phyloP scores from a whole-genome alignment of 2,888 invertebrate genomes.

The Apotomis capreana region DNA sequence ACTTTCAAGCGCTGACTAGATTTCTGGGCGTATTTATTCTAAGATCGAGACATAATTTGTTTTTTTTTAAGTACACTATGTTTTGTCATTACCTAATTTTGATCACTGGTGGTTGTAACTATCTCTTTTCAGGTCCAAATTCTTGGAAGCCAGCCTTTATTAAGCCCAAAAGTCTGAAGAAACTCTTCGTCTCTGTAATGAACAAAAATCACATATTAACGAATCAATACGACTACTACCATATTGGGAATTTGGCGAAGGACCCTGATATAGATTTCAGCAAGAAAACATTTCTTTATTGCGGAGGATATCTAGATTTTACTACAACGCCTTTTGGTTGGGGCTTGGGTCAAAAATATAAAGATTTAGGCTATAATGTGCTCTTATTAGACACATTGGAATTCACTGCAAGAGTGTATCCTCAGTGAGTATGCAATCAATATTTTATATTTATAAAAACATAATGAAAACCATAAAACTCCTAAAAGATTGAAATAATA shows the following conservation, averaged over 20 bases:
- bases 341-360: constrained; percentile 53
- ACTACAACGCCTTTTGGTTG: constrained; percentile 53
- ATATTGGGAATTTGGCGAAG: constrained; percentile 56
- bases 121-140: constrained; percentile 42
- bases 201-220: constrained; percentile 12
- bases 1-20: too few relatives aligned
- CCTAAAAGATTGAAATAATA: too few relatives aligned
- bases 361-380: constrained; percentile 61
- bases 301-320: constrained; percentile 66
- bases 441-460: background rate
- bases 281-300: constrained; percentile 62
- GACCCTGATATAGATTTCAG: constrained; percentile 55
- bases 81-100: too few relatives aligned
- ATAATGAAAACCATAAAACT: background rate
- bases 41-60: too few relatives aligned
- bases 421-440: constrained; percentile 59
- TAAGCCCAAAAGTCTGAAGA: constrained; percentile 23
- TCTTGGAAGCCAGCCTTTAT: constrained; percentile 41
- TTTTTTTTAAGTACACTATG: too few relatives aligned
- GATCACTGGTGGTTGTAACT: too few relatives aligned
- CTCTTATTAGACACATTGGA: constrained; percentile 58
- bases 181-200: constrained; percentile 8
- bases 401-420: constrained; percentile 64
- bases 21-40: too few relatives aligned
- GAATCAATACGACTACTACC: constrained; percentile 60